A percentile compares a stretch with the other conserved stretches of the same genome.
These are phyloP conservation scores for Caenorhabditis sinica DNA, from an alignment of 2,888 invertebrate species.

Conservation along the genomic window DNA sequence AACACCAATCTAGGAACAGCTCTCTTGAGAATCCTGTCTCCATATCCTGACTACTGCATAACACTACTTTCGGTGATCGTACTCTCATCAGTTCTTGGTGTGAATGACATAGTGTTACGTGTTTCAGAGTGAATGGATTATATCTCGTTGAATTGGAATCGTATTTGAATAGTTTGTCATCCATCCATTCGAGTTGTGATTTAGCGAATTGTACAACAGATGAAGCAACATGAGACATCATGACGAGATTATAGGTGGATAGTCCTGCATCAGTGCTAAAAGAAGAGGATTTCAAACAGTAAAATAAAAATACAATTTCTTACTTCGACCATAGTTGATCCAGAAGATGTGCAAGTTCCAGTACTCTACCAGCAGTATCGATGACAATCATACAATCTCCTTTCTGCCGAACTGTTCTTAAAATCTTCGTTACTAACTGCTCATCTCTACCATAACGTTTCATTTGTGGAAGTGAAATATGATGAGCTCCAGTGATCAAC, in stretches of 20 bases:
- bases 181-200: constrained; percentile 96
- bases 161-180: constrained; percentile 93
- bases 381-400: constrained; percentile 97
- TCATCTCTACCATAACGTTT: constrained; percentile 92
- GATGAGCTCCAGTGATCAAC: constrained; percentile 95
- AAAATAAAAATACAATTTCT: constrained; percentile 4
- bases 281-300: too few relatives aligned
- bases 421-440: constrained; percentile 91
- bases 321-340: constrained; percentile 84
- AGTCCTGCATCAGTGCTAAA: constrained; percentile 92
- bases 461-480: constrained; percentile 93
- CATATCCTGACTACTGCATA: constrained; percentile 95
- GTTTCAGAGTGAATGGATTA: constrained; percentile 93
- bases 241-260: constrained; percentile 93
- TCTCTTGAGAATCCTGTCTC: constrained; percentile 96
- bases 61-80: constrained; percentile 93
- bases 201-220: constrained; percentile 99
- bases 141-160: constrained; percentile 85
- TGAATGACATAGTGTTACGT: constrained; percentile 95
- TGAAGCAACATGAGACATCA: constrained; percentile 96
- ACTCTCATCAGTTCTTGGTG: constrained; percentile 91
- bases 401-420: constrained; percentile 90
- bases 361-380: constrained; percentile 94
- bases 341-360: constrained; percentile 97
- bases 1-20: constrained; percentile 95